These are phyloP conservation scores for Acanthosepion esculentum DNA, from an alignment of 2,888 invertebrate species.

Conservation along the genomic window DNA sequence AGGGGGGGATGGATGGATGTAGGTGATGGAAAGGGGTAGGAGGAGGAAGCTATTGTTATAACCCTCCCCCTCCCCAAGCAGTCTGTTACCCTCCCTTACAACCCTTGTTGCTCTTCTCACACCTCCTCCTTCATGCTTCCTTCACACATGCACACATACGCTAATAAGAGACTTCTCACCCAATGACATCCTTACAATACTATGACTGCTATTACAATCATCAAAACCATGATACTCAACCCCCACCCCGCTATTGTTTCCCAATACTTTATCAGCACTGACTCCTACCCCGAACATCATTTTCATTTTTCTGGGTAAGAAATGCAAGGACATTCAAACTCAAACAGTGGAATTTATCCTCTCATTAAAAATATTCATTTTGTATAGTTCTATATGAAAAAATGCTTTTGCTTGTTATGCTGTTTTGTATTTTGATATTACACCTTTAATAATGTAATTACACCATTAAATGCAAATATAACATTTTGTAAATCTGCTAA, in stretches of 20 bases:
- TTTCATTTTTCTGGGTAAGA: not conserved
- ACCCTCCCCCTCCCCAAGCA: not conserved
- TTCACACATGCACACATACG: not conserved
- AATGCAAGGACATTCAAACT: not conserved
- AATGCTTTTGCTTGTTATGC: too few species aligned
- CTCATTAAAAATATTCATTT: too few species aligned
- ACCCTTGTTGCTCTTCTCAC: constrained; percentile 5
- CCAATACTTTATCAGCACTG: not conserved
- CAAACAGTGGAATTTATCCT: not conserved
- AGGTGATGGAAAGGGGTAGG: not conserved
- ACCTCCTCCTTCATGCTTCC: not conserved
- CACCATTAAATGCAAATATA: too few species aligned
- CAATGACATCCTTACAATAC: not conserved
- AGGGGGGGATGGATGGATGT: not conserved
- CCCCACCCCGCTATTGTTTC: not conserved
- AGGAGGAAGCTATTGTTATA: not conserved
- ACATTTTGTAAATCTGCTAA: too few species aligned
- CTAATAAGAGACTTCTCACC: constrained; percentile 33
- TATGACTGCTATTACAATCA: not conserved
- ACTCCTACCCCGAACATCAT: fast-evolving
- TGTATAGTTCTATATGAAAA: too few species aligned
- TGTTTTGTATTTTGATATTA: too few species aligned
- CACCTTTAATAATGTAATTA: too few species aligned
- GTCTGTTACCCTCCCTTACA: not conserved
- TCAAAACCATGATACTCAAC: not conserved